Base-by-base conservation (phyloP, 2,113 vertebrate genomes). In the Riparia riparia region DNA sequence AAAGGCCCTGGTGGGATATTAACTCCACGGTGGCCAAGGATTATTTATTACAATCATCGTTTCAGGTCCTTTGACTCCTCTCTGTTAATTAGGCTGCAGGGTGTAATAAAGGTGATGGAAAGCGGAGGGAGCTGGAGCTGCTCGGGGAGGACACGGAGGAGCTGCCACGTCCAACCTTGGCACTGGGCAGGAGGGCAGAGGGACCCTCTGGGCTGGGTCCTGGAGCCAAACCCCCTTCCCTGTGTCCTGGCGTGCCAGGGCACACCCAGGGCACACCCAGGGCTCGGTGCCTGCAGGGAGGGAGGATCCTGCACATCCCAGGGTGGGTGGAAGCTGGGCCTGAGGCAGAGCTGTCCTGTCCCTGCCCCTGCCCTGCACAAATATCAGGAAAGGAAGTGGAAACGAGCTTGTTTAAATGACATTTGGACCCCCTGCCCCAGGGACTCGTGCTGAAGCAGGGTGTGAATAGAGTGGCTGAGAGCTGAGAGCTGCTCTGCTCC, bases 31-130 rank as follows among this genome's bases (percentile, higher is more conserved):
- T 29, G 7, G 1, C 68, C 5, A 4, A 44, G 94, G 18, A 44
- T 95, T 95, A 86, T 97, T 96, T 93, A 92, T 92, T 73, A 10
- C 80, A 37, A 41, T 86, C 72, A 56, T 54, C 41, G 91, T 95
- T 71, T 89, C 9, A 9, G 65, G 29, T 41, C 89, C 91, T 94
- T 87, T 94, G 95, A 84, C 91, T 89, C 89, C 29, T 92, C 73
- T 82, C 86, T 39, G 81, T 84, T 95, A 95, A 94, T 96, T 91
- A 87, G 89, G 26, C 94, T 89, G 93, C 93, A 19, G 93, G 84
- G 93, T 85, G 77, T 60, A 89, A 95, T 92, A 79, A 96, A 81
- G 2, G 3, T 93, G 95, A 93, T 89, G 93, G 83, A 93, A 44
- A 61, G 28, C 24, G 4, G 9, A 17, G 91, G 47, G 73, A 92